Conservation (phyloP, 1,140 invertebrate genomes). For the Ganaspis sp. region DNA sequence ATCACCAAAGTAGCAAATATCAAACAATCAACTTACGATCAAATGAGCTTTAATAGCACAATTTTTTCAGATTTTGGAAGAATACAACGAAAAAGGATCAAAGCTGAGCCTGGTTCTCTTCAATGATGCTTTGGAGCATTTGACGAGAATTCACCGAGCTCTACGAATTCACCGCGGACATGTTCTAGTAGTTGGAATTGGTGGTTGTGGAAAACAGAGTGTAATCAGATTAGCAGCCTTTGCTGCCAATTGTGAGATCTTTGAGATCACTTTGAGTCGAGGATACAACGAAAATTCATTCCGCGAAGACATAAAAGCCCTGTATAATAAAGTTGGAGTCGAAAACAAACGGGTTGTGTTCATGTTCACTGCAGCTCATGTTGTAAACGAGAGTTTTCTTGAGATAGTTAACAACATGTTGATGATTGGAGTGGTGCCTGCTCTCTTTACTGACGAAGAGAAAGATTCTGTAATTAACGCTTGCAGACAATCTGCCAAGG, state of each 20-base stretch:
- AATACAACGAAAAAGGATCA: slow-evolving; percentile 84
- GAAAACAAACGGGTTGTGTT: slow-evolving; percentile 89
- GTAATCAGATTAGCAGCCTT: slow-evolving; percentile 84
- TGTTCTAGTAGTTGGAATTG: slow-evolving; percentile 89
- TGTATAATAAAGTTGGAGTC: slow-evolving; percentile 85
- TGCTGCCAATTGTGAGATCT: slow-evolving; percentile 87
- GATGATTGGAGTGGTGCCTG: slow-evolving; percentile 89
- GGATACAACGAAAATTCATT: slow-evolving; percentile 90
- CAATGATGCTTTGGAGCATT: slow-evolving; percentile 92
- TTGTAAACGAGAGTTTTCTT: slow-evolving; percentile 87
- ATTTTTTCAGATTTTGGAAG: slow-evolving; percentile 84
- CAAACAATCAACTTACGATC: too few species aligned
- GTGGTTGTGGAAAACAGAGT: slow-evolving; percentile 89
- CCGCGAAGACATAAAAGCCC: slow-evolving; percentile 88
- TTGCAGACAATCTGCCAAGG: slow-evolving; percentile 82
- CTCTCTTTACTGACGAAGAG: slow-evolving; percentile 90
- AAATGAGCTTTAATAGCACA: not conserved
- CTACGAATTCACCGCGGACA: slow-evolving; percentile 90
- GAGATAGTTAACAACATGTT: slow-evolving; percentile 94
- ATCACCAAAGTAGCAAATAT: too few species aligned
- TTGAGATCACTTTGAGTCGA: slow-evolving; percentile 87
- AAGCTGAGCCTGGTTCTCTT: slow-evolving; percentile 90
- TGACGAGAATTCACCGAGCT: slow-evolving; percentile 89
- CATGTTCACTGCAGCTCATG: slow-evolving; percentile 88
- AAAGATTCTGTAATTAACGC: slow-evolving; percentile 85